Percentiles rank a stretch among this genome's conserved stretches.
phyloP scores from a whole-genome alignment of 2,113 vertebrate species.

The Lipotes vexillifer region DNA sequence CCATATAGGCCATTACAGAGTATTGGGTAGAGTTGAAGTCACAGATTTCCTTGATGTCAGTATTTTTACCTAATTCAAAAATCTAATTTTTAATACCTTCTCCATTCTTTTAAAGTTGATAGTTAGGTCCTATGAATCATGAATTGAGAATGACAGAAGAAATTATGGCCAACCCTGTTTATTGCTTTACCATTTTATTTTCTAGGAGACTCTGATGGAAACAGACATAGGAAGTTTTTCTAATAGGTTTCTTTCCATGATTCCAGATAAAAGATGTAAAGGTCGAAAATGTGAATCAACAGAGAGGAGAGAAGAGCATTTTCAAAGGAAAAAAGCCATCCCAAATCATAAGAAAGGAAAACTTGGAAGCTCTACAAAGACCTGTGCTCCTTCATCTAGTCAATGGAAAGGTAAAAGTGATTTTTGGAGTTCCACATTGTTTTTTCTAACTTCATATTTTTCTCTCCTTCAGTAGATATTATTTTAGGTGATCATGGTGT shows the following conservation, averaged over 20 bases:
- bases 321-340: constrained; percentile 84
- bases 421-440: accelerated
- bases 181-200: background rate
- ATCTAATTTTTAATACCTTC: background rate
- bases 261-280: constrained; percentile 89
- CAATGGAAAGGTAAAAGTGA: constrained; percentile 89
- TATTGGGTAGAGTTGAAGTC: too few relatives aligned
- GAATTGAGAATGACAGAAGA: background rate
- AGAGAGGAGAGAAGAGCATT: constrained; percentile 85
- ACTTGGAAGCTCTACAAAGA: constrained; percentile 85
- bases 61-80: background rate
- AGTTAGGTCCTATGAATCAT: background rate
- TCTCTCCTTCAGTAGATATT: background rate
- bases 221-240: background rate
- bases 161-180: background rate
- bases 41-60: background rate
- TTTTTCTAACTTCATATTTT: background rate
- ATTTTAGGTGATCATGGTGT: background rate
- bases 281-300: constrained; percentile 82
- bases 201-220: background rate
- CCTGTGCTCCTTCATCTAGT: constrained; percentile 89
- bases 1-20: too few relatives aligned
- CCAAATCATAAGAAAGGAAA: constrained; percentile 83
- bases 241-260: constrained; percentile 53
- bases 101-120: background rate